A percentile compares a stretch with the other conserved stretches of the same genome.
These are phyloP conservation scores for Zophobas morio DNA, from an alignment of 1,140 invertebrate genomes.

Conservation along the genomic window DNA sequence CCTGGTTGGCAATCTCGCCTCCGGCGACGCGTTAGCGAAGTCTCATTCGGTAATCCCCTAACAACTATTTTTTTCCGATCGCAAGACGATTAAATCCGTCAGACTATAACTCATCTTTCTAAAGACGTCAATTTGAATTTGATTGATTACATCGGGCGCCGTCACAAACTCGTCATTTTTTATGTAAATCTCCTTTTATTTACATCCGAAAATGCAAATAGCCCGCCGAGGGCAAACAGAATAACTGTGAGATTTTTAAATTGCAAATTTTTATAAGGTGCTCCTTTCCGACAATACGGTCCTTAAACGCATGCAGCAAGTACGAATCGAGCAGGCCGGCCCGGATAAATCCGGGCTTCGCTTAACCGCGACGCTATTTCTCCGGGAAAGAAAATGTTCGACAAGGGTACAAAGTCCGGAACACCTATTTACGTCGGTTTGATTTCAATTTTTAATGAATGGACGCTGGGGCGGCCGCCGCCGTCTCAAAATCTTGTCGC, in stretches of 20 bases:
- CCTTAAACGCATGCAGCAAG: constrained; percentile 15
- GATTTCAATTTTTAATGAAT: constrained; percentile 28
- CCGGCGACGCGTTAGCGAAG: too few relatives aligned
- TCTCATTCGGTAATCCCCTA: background rate
- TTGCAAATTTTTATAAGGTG: constrained; percentile 46
- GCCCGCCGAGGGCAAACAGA: constrained; percentile 36
- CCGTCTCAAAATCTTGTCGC: constrained; percentile 4
- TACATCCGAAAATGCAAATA: constrained; percentile 47
- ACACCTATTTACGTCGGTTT: constrained; percentile 9
- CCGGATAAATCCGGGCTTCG: too few relatives aligned
- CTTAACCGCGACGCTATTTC: too few relatives aligned
- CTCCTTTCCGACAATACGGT: constrained; percentile 22
- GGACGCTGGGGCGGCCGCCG: background rate
- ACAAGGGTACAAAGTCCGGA: background rate
- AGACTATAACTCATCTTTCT: constrained; percentile 47
- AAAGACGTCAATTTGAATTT: constrained; percentile 48
- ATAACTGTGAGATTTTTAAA: constrained; percentile 46
- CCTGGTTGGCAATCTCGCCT: too few relatives aligned
- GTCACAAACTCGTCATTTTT: constrained; percentile 46
- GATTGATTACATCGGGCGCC: constrained; percentile 38
- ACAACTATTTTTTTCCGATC: constrained; percentile 22
- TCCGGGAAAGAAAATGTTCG: background rate
- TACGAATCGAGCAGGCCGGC: constrained; percentile 8
- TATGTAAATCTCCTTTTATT: constrained; percentile 48
- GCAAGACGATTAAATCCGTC: constrained; percentile 31